A percentile compares a stretch with the other conserved stretches of the same genome.
Conservation (phyloP, 2,888 invertebrate genomes). For the Tridacna gigas region DNA sequence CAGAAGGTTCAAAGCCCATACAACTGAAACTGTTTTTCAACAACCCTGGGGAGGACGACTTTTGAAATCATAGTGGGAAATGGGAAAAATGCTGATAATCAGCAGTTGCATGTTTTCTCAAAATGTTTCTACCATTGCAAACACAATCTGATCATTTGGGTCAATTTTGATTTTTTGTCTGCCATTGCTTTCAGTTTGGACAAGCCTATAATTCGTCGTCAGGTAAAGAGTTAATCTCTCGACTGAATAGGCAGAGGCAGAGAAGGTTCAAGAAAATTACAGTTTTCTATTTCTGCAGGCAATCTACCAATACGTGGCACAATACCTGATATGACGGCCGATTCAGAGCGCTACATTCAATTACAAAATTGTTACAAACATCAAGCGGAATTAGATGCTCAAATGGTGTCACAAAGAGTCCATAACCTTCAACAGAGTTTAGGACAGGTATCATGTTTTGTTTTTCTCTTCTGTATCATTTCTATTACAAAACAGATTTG, state of each 20-base stretch:
- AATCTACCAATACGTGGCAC: slow-evolving; percentile 93
- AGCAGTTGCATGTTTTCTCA: too few relatives aligned
- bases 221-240: background rate
- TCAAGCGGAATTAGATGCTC: slow-evolving; percentile 93
- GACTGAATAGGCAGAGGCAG: background rate
- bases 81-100: too few relatives aligned
- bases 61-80: too few relatives aligned
- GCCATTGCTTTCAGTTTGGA: background rate
- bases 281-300: slow-evolving; percentile 65
- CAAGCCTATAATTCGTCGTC: background rate
- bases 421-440: slow-evolving; percentile 92
- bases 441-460: slow-evolving; percentile 85
- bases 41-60: too few relatives aligned
- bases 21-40: too few relatives aligned
- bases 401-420: slow-evolving; percentile 92
- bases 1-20: too few relatives aligned
- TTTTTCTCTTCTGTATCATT: too few relatives aligned
- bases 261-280: too few relatives aligned
- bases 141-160: background rate
- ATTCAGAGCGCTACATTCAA: slow-evolving; percentile 94
- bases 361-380: slow-evolving; percentile 94
- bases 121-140: background rate
- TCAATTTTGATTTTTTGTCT: background rate
- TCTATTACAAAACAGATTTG: too few relatives aligned
- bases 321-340: slow-evolving; percentile 98